A percentile compares a stretch with the other conserved stretches of the same genome.
Conservation (phyloP, 2,113 vertebrate genomes). For the Arenaria interpres region DNA sequence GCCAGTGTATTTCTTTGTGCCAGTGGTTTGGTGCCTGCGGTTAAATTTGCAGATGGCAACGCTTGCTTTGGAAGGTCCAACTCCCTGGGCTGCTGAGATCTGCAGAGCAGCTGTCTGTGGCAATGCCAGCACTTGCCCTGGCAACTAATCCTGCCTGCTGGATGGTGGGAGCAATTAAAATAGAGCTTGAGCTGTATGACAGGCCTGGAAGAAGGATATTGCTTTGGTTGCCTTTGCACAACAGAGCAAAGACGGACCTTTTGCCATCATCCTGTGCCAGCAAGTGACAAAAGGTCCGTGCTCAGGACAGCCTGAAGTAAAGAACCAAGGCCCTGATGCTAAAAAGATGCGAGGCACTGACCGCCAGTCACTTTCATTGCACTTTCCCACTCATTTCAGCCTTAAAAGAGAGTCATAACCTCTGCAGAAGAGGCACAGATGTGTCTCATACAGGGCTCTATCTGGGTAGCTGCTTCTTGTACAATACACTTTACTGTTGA, state of each 20-base stretch:
- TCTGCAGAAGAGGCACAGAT: background rate
- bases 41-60: background rate
- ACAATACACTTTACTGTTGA: background rate
- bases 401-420: background rate
- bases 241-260: background rate
- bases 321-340: background rate
- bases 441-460: accelerated
- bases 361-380: accelerated
- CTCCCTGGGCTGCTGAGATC: background rate
- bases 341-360: background rate
- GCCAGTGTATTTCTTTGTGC: background rate
- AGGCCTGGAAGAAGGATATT: background rate
- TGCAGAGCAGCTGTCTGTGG: background rate
- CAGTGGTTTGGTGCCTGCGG: background rate
- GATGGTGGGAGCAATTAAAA: background rate
- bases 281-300: background rate
- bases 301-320: background rate
- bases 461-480: background rate
- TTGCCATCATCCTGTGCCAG: background rate
- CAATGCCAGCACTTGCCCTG: background rate
- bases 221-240: background rate
- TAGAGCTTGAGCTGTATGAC: background rate
- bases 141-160: background rate
- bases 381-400: background rate
- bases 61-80: background rate